phyloP scores from a whole-genome alignment of 2,113 vertebrate species.

The Sinocyclocheilus anophthalmus region DNA sequence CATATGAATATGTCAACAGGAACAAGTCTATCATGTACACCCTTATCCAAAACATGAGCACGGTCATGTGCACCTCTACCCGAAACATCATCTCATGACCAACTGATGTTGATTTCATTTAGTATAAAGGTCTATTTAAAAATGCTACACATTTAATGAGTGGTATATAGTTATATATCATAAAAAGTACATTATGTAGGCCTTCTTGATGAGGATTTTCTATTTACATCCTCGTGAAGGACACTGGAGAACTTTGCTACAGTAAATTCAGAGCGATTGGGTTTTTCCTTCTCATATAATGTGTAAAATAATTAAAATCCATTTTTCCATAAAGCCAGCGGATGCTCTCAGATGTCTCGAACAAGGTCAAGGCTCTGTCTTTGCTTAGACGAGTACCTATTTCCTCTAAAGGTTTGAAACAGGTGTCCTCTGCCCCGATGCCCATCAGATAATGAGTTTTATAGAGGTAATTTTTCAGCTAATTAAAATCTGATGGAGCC shows the following conservation, averaged over 20 bases:
- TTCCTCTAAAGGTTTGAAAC: background rate
- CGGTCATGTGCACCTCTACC: slow-evolving; percentile 20
- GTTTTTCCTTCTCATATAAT: background rate
- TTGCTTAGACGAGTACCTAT: background rate
- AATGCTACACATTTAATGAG: background rate
- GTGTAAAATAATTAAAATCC: background rate
- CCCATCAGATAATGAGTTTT: slow-evolving; percentile 35
- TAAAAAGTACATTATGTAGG: background rate
- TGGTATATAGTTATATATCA: background rate
- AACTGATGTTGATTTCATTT: slow-evolving; percentile 6
- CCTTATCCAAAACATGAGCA: slow-evolving; percentile 28
- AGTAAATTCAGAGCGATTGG: background rate
- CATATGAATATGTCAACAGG: slow-evolving; percentile 42
- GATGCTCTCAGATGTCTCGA: slow-evolving; percentile 7
- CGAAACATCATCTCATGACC: slow-evolving; percentile 38
- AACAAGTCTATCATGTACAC: slow-evolving; percentile 32
- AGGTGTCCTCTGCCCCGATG: background rate
- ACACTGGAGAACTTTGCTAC: background rate
- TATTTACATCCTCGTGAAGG: background rate
- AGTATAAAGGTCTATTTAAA: slow-evolving; percentile 2
- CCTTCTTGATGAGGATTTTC: background rate
- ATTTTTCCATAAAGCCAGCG: background rate
- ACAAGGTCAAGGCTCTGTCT: slow-evolving; percentile 24
- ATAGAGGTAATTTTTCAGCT: slow-evolving; percentile 24
- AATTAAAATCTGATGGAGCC: slow-evolving; percentile 36